These are phyloP conservation scores for Eudemis profundana DNA, from an alignment of 2,888 invertebrate species.

Conservation along the genomic window DNA sequence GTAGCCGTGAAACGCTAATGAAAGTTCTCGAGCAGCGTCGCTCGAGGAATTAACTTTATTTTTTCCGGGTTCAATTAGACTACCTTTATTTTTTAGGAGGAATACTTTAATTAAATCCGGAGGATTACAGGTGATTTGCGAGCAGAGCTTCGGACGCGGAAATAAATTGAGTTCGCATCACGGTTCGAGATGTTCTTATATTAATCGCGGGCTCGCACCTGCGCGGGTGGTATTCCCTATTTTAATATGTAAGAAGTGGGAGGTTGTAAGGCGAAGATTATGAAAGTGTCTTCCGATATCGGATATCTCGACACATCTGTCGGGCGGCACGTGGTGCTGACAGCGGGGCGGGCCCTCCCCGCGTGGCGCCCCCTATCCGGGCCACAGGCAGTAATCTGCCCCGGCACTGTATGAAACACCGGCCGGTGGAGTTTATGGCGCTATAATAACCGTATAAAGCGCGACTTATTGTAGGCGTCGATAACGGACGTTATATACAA, in stretches of 20 bases:
- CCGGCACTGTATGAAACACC: slow-evolving; percentile 83
- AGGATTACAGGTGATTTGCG: slow-evolving; percentile 63
- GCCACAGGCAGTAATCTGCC: slow-evolving; percentile 80
- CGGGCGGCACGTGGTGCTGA: slow-evolving; percentile 80
- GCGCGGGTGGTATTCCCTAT: slow-evolving; percentile 68
- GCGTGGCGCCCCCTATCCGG: slow-evolving; percentile 59
- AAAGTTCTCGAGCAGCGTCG: slow-evolving; percentile 70
- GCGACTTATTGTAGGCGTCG: slow-evolving; percentile 84
- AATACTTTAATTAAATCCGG: slow-evolving; percentile 76
- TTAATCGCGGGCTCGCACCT: slow-evolving; percentile 76
- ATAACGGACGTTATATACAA: slow-evolving; percentile 80
- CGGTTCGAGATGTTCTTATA: slow-evolving; percentile 59
- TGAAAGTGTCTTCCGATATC: slow-evolving; percentile 84
- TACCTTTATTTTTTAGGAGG: slow-evolving; percentile 70
- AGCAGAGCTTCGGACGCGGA: slow-evolving; percentile 50
- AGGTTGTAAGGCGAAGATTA: slow-evolving; percentile 79
- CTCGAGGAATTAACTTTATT: slow-evolving; percentile 71
- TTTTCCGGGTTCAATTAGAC: slow-evolving; percentile 70
- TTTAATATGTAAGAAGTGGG: slow-evolving; percentile 79
- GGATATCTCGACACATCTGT: slow-evolving; percentile 84
- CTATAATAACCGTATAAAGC: slow-evolving; percentile 86
- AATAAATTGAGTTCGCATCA: slow-evolving; percentile 54
- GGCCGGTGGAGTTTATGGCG: slow-evolving; percentile 84
- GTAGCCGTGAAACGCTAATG: slow-evolving; percentile 80
- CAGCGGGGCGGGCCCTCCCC: slow-evolving; percentile 68